These are phyloP conservation scores for Ivindomyrus marchei DNA, from an alignment of 2,113 vertebrate species.

Conservation along the genomic window DNA sequence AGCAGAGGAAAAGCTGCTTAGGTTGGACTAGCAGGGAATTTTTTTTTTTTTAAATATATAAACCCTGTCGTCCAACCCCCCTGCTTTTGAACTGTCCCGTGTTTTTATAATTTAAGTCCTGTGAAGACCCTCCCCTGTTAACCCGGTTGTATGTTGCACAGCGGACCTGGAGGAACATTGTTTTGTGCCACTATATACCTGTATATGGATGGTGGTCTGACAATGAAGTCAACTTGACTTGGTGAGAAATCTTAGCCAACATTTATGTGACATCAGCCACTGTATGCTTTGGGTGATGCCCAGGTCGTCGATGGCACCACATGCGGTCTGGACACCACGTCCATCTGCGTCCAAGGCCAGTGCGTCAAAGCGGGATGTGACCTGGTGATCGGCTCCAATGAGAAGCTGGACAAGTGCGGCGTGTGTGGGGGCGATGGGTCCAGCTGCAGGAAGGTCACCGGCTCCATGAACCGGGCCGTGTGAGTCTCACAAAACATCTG, in stretches of 20 bases:
- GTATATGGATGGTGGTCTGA: neutral
- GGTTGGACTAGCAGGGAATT: neutral
- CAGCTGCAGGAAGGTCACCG: slow-evolving; percentile 80
- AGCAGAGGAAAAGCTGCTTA: neutral
- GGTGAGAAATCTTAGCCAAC: neutral
- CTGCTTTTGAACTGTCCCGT: neutral
- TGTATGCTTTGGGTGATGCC: neutral
- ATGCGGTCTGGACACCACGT: slow-evolving; percentile 87
- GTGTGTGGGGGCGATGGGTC: slow-evolving; percentile 81
- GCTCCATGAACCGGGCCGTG: slow-evolving; percentile 77
- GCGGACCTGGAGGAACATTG: neutral
- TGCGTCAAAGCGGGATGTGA: slow-evolving; percentile 96
- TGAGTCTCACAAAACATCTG: slow-evolving; percentile 46
- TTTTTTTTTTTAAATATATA: neutral
- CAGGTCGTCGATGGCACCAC: slow-evolving; percentile 90
- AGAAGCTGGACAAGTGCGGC: slow-evolving; percentile 88
- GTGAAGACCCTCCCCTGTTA: neutral
- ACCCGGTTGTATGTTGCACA: neutral
- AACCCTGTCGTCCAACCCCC: neutral
- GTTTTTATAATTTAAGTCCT: neutral
- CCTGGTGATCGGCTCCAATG: slow-evolving; percentile 80
- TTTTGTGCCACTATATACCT: neutral
- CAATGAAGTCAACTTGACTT: neutral
- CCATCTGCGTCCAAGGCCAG: slow-evolving; percentile 88
- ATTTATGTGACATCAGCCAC: neutral